Conservation (phyloP, 2,888 invertebrate genomes). For the Pheosia tremula region DNA sequence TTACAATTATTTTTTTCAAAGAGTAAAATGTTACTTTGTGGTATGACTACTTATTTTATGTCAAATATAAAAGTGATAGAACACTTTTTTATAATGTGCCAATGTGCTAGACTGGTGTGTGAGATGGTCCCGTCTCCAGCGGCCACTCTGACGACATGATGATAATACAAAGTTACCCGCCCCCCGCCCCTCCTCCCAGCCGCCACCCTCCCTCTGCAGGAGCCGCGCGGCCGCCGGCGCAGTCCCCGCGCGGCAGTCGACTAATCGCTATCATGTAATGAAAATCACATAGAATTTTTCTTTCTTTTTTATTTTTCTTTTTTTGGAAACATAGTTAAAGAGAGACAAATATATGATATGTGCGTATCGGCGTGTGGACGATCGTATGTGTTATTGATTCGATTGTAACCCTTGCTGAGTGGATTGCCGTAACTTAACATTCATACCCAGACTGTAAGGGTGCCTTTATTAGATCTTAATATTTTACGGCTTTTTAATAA, state of each 20-base stretch:
- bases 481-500: no score
- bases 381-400: slow-evolving; percentile 76
- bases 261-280: slow-evolving; percentile 77
- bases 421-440: slow-evolving; percentile 47
- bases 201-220: slow-evolving; percentile 63
- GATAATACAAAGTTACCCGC: slow-evolving; percentile 57
- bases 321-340: slow-evolving; percentile 77
- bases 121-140: slow-evolving; percentile 29
- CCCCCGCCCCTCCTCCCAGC: slow-evolving; percentile 54
- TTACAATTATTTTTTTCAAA: background rate
- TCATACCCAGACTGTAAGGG: no score
- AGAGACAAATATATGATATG: slow-evolving; percentile 80
- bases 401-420: slow-evolving; percentile 63
- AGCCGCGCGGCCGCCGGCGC: slow-evolving; percentile 57
- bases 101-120: slow-evolving; percentile 13
- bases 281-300: slow-evolving; percentile 74
- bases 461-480: no score
- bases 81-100: background rate
- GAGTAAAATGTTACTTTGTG: no score
- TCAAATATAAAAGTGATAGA: background rate
- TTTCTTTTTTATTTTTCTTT: slow-evolving; percentile 67
- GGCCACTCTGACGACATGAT: slow-evolving; percentile 38
- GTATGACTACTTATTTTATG: no score
- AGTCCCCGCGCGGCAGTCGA: slow-evolving; percentile 60
- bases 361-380: slow-evolving; percentile 82